A percentile compares a stretch with the other conserved stretches of the same genome.
Evolutionary conservation across 1,140 invertebrate genomes (phyloP).

Genomic region (Dreissena polymorpha): DNA sequence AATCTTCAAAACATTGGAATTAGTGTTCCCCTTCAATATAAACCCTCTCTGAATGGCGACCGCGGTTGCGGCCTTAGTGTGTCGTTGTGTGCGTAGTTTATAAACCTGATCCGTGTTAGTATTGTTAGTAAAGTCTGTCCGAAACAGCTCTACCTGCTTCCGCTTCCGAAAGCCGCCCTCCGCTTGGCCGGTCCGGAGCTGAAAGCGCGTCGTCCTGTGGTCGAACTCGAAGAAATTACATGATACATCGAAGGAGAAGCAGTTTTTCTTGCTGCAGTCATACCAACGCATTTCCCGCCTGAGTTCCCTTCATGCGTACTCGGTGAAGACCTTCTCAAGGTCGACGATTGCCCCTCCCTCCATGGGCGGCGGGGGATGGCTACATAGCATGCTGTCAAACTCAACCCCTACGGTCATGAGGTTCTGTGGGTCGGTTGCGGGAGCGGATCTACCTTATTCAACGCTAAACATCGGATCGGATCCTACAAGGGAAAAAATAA

Average conservation of each 20-base stretch:
- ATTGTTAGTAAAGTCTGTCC: constrained; percentile 65
- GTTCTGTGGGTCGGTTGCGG: too few relatives aligned
- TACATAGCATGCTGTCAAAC: constrained; percentile 60
- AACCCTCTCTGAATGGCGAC: constrained; percentile 66
- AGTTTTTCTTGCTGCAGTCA: constrained; percentile 58
- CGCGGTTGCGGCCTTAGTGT: constrained; percentile 65
- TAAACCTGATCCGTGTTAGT: constrained; percentile 68
- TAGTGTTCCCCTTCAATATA: constrained; percentile 62
- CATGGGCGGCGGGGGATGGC: constrained; percentile 54
- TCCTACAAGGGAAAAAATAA: too few relatives aligned
- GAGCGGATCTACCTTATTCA: too few relatives aligned
- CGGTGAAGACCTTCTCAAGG: constrained; percentile 63
- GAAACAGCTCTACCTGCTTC: constrained; percentile 67
- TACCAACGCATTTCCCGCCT: constrained; percentile 65
- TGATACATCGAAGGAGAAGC: constrained; percentile 66
- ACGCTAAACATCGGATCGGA: too few relatives aligned
- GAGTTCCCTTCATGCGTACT: constrained; percentile 67
- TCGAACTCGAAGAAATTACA: constrained; percentile 71
- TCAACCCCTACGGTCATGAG: constrained; percentile 37
- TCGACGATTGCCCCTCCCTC: constrained; percentile 65
- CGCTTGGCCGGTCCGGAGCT: constrained; percentile 42
- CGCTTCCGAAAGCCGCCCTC: constrained; percentile 58
- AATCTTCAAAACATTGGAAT: constrained; percentile 66
- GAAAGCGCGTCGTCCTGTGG: constrained; percentile 63
- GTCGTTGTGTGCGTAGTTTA: constrained; percentile 67